Base-by-base conservation (phyloP, 2,113 vertebrate genomes). In the Anguilla rostrata region DNA sequence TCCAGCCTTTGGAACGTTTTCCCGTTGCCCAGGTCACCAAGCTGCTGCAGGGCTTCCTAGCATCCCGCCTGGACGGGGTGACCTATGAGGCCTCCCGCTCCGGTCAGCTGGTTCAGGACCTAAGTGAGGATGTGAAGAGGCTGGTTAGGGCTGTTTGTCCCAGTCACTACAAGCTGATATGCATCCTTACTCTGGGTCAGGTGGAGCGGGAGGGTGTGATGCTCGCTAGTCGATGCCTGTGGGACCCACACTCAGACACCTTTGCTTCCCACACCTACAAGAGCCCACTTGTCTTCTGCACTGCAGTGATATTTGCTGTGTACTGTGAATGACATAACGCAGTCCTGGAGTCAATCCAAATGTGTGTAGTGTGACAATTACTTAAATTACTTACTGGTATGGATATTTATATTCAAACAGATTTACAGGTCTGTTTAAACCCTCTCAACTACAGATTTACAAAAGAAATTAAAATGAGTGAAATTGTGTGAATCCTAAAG, bases 1-100 rank as follows among this genome's bases (percentile, higher is more conserved):
- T 84, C 66, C 86, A 84, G 84, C 86, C 40, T 0, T 40, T 85
- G 82, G 84, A 87, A 8, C 84, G 63, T 66, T 88, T 91, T 82
- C 85, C 89, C 22, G n/a, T 39, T 0, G 39, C 43, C 22, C 26
- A 2, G 49, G 82, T 29, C 0, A 83, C 78, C 41, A 71, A 85
- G 60, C 26, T 87, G 63, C 81, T 91, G 20, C 57, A 86, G 85
- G 91, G 92, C 11, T 91, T 91, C 88, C 86, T 93, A n/a, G 83
- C 40, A 18, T 84, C 87, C 49, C 86, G 56, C 78, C 63, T 89
- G 57, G 40, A 88, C 0, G 0, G 22, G 16, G 84, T 87, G 22
- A 57, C 49, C 26, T 90, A 87, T 66, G 83, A 87, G 5, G 86
- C n/a, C 0, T 79, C n/a, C 85, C 88, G 46, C 2, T 63, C 86